Evolutionary conservation across 2,888 invertebrate genomes (phyloP).

Genomic region (Patella pellucida): DNA sequence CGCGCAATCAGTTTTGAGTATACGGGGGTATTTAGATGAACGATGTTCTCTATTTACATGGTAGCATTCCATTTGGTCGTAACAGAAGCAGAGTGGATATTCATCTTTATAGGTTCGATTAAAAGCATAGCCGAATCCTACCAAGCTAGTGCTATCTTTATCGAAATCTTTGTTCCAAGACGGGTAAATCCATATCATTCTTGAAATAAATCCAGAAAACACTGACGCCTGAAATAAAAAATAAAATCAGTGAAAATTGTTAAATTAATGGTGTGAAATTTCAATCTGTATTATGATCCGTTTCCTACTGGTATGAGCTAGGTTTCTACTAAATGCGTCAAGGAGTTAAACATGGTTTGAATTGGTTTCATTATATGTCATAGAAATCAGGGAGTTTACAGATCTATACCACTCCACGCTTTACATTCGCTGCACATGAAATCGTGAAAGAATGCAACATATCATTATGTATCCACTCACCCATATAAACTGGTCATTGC

Average conservation of each 20-base stretch:
- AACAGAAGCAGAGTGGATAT: neutral
- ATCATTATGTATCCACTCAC: constrained; percentile 23
- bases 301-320: too few species aligned
- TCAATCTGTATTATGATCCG: too few species aligned
- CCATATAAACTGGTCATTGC: constrained; percentile 52
- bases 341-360: too few species aligned
- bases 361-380: too few species aligned
- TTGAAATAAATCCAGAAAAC: constrained; percentile 44
- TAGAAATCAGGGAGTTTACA: neutral
- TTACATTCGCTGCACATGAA: neutral
- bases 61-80: neutral
- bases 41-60: neutral
- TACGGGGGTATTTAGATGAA: neutral
- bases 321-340: too few species aligned
- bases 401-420: neutral
- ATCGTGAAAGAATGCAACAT: too few species aligned
- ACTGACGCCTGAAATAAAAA: constrained; percentile 39
- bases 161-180: constrained; percentile 40
- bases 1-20: constrained; percentile 35
- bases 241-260: too few species aligned
- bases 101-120: too few species aligned
- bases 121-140: neutral
- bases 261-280: too few species aligned
- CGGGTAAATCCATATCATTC: constrained; percentile 54
- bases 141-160: constrained; percentile 28